Evolutionary conservation across 2,113 vertebrate genomes (phyloP).

Genomic region (Tapirus terrestris): DNA sequence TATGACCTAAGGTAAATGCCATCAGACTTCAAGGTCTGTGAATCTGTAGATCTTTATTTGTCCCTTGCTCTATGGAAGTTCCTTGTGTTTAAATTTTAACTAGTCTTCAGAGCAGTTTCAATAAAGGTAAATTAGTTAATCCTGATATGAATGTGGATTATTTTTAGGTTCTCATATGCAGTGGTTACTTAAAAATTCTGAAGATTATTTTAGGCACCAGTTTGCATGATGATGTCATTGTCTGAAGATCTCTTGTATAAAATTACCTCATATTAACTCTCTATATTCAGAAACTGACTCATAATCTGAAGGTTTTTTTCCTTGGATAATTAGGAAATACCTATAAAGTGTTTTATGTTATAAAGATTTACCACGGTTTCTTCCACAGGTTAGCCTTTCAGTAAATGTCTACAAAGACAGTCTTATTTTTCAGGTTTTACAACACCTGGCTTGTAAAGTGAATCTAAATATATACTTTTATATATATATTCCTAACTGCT

Average conservation of each 20-base stretch:
- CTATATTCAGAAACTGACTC: not conserved
- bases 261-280: not conserved
- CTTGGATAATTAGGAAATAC: not conserved
- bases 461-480: not conserved
- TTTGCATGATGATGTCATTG: slow-evolving; percentile 4
- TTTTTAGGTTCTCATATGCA: slow-evolving; percentile 1
- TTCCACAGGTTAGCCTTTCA: not conserved
- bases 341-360: not conserved
- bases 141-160: not conserved
- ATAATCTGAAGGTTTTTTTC: not conserved
- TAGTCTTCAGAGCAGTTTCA: not conserved
- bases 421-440: not conserved
- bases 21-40: not conserved
- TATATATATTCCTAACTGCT: not conserved
- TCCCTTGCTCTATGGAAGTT: not conserved
- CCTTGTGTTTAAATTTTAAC: slow-evolving; percentile 56
- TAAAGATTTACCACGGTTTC: not conserved
- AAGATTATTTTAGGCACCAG: not conserved
- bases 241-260: not conserved
- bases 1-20: not conserved
- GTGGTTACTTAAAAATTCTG: not conserved
- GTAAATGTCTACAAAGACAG: not conserved
- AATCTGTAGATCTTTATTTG: not conserved
- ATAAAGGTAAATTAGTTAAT: not conserved
- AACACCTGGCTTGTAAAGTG: not conserved